phyloP scores from a whole-genome alignment of 2,797 vertebrate genomes.

The Trichosurus vulpecula region DNA sequence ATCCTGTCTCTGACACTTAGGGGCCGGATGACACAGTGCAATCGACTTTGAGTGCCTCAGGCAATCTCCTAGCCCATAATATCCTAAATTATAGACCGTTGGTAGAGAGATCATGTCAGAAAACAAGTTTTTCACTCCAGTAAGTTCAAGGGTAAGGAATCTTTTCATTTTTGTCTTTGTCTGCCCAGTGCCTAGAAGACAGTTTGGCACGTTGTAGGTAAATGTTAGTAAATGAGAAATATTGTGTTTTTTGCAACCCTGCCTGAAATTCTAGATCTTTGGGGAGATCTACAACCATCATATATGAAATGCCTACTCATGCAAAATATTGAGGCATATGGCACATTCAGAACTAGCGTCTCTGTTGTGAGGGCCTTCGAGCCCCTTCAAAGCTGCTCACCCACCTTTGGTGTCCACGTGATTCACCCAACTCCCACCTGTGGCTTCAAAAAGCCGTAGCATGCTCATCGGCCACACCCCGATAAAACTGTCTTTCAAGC shows the following conservation, averaged over 20 bases:
- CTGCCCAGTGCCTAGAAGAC: not conserved
- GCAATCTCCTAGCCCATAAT: not conserved
- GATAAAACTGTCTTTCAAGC: not conserved
- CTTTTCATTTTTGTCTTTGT: not conserved
- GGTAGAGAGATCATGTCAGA: not conserved
- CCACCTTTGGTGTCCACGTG: not conserved
- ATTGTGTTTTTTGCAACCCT: not conserved
- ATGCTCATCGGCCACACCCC: not conserved
- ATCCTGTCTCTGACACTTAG: not conserved
- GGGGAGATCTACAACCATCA: not conserved
- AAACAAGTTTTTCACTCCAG: not conserved
- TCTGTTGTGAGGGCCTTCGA: not conserved
- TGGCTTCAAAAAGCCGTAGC: not conserved
- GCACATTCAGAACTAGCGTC: not conserved
- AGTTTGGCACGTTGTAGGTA: not conserved
- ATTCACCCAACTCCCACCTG: not conserved
- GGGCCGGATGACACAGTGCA: not conserved
- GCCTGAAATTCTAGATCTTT: not conserved
- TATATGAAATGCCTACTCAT: not conserved
- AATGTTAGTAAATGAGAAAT: not conserved
- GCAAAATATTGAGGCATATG: not conserved
- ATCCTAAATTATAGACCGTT: not conserved
- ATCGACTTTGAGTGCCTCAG: no score
- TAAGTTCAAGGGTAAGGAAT: not conserved
- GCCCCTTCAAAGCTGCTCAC: not conserved